phyloP scores from a whole-genome alignment of 2,113 vertebrate genomes.

The Heterocephalus glaber region DNA sequence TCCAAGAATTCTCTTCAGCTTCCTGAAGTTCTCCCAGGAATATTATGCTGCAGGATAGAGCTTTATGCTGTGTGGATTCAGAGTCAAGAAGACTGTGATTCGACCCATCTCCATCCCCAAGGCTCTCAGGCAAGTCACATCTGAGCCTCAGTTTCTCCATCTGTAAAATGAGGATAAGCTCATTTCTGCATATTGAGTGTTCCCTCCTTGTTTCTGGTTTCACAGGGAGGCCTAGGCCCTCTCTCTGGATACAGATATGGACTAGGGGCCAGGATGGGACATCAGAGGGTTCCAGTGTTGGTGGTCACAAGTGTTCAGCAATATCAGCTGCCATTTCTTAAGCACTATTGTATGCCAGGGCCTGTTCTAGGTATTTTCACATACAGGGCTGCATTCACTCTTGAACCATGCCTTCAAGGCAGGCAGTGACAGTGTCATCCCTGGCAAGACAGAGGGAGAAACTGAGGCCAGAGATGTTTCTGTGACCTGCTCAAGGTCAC shows the following conservation, averaged over 20 bases:
- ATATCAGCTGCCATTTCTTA: neutral
- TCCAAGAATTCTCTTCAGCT: neutral
- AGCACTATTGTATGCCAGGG: neutral
- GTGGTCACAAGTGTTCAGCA: no score
- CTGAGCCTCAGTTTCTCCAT: neutral
- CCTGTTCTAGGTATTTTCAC: neutral
- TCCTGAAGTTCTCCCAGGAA: neutral
- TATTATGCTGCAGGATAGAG: neutral
- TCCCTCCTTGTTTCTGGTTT: neutral
- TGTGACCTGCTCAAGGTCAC: neutral
- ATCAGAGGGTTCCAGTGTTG: neutral
- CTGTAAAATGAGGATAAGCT: neutral
- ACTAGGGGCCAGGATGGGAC: neutral
- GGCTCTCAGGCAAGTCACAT: neutral
- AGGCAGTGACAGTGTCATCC: neutral
- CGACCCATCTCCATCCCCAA: neutral
- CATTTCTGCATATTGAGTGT: neutral
- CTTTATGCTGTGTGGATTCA: neutral
- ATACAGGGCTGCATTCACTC: neutral
- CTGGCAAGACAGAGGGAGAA: neutral
- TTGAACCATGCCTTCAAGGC: neutral
- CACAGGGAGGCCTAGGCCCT: neutral
- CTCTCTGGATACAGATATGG: neutral
- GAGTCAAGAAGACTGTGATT: no score
- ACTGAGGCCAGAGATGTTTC: conserved; percentile 44